These are phyloP conservation scores for Drosophila phalerata DNA, from an alignment of 2,888 invertebrate genomes.

Conservation along the genomic window DNA sequence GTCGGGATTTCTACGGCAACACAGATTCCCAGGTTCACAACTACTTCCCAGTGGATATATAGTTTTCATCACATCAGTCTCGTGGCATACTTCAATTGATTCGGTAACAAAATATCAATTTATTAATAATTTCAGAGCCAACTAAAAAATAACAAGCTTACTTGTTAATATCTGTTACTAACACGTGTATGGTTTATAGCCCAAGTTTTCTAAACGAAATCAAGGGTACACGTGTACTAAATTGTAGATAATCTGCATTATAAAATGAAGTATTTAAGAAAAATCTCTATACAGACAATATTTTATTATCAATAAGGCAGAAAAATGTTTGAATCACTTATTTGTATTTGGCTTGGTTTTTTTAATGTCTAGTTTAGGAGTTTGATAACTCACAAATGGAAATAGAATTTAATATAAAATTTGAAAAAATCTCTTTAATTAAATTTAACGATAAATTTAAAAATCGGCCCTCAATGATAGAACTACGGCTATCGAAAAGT, in stretches of 20 bases:
- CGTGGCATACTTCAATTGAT: conserved; percentile 25
- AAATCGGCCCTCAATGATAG: too few species aligned
- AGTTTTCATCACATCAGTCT: conserved; percentile 40
- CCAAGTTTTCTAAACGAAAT: neutral
- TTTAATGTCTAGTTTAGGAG: too few species aligned
- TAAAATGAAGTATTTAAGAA: too few species aligned
- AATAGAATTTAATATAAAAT: too few species aligned
- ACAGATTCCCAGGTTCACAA: conserved; percentile 2
- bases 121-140: neutral
- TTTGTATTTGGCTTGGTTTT: too few species aligned
- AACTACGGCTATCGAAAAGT: too few species aligned
- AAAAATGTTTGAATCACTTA: too few species aligned
- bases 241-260: neutral
- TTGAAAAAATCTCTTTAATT: too few species aligned
- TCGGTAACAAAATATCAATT: conserved; percentile 18
- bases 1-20: conserved; percentile 19
- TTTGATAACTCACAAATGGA: too few species aligned
- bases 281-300: too few species aligned
- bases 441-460: too few species aligned
- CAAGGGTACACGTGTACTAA: neutral
- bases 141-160: neutral
- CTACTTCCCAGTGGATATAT: conserved; percentile 1
- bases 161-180: neutral
- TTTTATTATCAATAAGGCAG: too few species aligned
- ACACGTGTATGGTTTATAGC: neutral